Evolutionary conservation across 2,888 invertebrate genomes (phyloP).

Genomic region (Scaptomyza caliginosa): DNA sequence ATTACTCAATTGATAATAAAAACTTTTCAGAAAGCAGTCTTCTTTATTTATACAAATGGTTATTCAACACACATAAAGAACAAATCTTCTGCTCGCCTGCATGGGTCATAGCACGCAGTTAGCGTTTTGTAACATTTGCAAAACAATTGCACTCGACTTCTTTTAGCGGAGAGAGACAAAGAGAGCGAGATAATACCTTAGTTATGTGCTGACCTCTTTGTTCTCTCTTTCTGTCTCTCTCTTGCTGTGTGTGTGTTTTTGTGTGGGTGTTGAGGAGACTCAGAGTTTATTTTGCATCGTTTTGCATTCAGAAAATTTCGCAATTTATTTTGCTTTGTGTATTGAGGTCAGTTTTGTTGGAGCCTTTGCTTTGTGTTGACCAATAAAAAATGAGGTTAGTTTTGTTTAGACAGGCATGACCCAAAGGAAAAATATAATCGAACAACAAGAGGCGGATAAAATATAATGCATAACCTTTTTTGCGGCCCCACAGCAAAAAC

Average conservation of each 20-base stretch:
- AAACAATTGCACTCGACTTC: conserved; percentile 37
- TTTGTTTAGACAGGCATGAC: conserved; percentile 69
- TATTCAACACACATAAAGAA: conserved; percentile 53
- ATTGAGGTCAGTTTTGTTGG: conserved; percentile 70
- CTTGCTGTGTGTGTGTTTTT: conserved; percentile 51
- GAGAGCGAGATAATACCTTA: background rate
- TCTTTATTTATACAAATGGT: conserved; percentile 48
- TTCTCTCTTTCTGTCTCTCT: too few relatives aligned
- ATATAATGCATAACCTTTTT: conserved; percentile 47
- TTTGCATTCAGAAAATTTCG: conserved; percentile 66
- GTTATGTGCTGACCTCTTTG: conserved; percentile 46
- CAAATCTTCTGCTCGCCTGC: conserved; percentile 7
- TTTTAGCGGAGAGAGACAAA: background rate
- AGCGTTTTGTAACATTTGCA: conserved; percentile 9
- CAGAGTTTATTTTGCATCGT: conserved; percentile 73
- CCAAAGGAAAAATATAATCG: conserved; percentile 37
- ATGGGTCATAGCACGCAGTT: background rate
- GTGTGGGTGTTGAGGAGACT: conserved; percentile 55
- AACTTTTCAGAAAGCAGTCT: too few relatives aligned
- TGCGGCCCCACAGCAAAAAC: conserved; percentile 14
- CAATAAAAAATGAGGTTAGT: conserved; percentile 73
- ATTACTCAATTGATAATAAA: conserved; percentile 13
- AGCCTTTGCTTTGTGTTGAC: conserved; percentile 47
- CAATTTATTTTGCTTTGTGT: conserved; percentile 73
- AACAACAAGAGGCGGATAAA: conserved; percentile 13